phyloP scores from a whole-genome alignment of 2,113 vertebrate genomes.

The Sapayoa aenigma region DNA sequence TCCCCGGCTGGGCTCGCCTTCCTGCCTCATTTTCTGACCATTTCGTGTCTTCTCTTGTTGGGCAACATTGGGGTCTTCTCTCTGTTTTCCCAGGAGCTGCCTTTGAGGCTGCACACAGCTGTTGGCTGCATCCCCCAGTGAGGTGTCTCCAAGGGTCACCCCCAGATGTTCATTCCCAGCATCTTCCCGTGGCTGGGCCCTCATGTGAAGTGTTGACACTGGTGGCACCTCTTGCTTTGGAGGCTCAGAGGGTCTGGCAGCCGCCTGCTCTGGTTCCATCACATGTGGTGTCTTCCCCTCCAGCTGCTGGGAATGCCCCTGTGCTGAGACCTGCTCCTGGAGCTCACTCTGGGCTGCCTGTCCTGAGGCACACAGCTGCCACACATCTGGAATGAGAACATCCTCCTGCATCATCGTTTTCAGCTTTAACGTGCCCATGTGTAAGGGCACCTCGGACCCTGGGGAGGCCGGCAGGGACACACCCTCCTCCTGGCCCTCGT shows the following conservation, averaged over 20 bases:
- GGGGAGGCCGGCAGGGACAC: rapidly evolving
- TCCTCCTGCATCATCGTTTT: neutral
- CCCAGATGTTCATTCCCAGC: neutral
- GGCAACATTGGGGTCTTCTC: neutral
- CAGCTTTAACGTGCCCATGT: neutral
- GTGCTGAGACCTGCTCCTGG: constrained; percentile 2
- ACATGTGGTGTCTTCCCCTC: neutral
- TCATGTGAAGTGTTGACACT: rapidly evolving
- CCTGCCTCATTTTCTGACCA: neutral
- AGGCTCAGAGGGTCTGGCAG: neutral
- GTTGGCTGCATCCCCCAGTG: neutral
- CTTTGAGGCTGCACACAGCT: neutral
- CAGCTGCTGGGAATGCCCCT: neutral
- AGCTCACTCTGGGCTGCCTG: neutral
- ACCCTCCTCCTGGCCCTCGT: neutral
- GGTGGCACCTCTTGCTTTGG: neutral
- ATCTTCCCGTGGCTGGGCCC: neutral
- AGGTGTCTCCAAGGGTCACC: neutral
- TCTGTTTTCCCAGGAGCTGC: neutral
- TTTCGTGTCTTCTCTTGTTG: neutral
- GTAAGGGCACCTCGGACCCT: rapidly evolving
- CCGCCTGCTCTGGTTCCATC: neutral
- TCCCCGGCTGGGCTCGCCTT: neutral
- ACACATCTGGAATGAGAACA: constrained; percentile 50
- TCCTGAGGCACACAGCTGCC: neutral